Conservation (phyloP, 2,888 invertebrate species). For the Zygothrica quintamaculata region DNA sequence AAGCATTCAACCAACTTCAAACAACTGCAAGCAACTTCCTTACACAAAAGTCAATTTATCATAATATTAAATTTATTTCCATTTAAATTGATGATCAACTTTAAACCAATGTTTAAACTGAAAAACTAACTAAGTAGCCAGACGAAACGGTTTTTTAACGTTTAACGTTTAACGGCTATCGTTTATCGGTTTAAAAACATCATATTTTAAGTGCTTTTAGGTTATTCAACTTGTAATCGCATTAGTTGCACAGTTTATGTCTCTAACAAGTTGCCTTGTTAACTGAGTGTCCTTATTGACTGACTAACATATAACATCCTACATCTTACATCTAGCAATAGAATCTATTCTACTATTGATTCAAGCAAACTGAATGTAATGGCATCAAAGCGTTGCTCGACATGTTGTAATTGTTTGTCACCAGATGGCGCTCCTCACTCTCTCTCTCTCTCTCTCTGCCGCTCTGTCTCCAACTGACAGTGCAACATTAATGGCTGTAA, state of each 20-base stretch:
- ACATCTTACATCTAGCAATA: no score
- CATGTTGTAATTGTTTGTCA: slow-evolving; percentile 47
- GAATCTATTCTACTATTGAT: slow-evolving; percentile 42
- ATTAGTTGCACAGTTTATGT: slow-evolving; percentile 77
- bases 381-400: slow-evolving; percentile 41
- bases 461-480: slow-evolving; percentile 10
- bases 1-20: neutral
- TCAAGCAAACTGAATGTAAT: slow-evolving; percentile 27
- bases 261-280: slow-evolving; percentile 36
- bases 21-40: no score
- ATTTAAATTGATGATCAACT: neutral
- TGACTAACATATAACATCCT: no score
- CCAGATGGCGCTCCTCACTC: slow-evolving; percentile 45
- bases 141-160: neutral
- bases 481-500: slow-evolving; percentile 42
- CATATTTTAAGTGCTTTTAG: no score
- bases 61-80: slow-evolving; percentile 66
- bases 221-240: slow-evolving; percentile 62
- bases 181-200: no score
- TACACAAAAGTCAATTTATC: slow-evolving; percentile 59
- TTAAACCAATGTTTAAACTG: neutral
- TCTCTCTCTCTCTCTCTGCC: no score
- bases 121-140: no score
- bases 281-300: slow-evolving; percentile 13
- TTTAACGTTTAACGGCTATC: no score